These are phyloP conservation scores for Anthoptus insignis DNA, from an alignment of 2,888 invertebrate genomes.

Conservation along the genomic window DNA sequence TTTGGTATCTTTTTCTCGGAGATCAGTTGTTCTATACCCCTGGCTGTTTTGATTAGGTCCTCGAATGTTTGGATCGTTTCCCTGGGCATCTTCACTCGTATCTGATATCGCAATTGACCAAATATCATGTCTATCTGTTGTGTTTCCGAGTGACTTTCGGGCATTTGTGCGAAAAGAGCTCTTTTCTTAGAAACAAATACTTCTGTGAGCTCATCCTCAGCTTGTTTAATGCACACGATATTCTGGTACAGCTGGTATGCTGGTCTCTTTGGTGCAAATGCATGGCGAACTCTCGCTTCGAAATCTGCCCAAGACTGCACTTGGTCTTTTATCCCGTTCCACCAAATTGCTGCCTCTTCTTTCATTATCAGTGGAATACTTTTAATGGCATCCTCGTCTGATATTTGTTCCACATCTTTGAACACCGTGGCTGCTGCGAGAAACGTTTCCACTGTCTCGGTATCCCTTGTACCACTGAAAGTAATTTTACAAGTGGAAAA, in stretches of 20 bases:
- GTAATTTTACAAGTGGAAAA: too few relatives aligned
- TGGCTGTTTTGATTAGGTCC: conserved; percentile 8
- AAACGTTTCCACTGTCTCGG: too few relatives aligned
- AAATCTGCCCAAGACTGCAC: conserved; percentile 40
- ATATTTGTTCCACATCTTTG: too few relatives aligned
- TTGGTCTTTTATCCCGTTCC: conserved; percentile 39
- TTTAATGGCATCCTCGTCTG: too few relatives aligned
- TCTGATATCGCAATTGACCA: conserved; percentile 5
- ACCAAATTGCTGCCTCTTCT: conserved; percentile 44
- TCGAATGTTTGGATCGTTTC: conserved; percentile 5
- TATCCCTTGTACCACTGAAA: too few relatives aligned
- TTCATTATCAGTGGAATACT: too few relatives aligned
- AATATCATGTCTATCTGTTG: conserved; percentile 31
- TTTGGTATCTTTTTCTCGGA: conserved; percentile 5
- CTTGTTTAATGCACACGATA: too few relatives aligned
- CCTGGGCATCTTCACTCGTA: conserved; percentile 17
- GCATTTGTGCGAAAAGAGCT: neutral
- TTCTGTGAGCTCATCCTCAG: too few relatives aligned
- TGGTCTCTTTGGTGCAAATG: conserved; percentile 40
- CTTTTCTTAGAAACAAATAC: conserved; percentile 3
- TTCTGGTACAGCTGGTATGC: conserved; percentile 6
- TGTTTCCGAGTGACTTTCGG: neutral
- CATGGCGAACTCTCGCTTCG: conserved; percentile 33
- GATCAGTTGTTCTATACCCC: conserved; percentile 6
- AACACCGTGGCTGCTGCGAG: too few relatives aligned